Evolutionary conservation across 37 sponge, comb jelly and placozoan species (phyloP), one percentile per base, ranked within the genome.

Genomic region (Crambe crambe): DNA sequence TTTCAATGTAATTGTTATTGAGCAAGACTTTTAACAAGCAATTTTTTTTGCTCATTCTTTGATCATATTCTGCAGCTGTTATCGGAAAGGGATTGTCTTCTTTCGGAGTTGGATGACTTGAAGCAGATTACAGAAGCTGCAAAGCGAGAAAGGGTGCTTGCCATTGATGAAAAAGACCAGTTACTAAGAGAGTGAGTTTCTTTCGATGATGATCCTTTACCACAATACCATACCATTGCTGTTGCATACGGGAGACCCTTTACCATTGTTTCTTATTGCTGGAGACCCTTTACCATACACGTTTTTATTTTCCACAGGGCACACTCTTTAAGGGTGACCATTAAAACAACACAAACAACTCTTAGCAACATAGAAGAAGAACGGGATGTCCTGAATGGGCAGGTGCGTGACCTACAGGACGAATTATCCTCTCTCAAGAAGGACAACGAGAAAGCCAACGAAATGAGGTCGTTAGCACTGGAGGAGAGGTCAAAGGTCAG

Each of bases 81-180:
- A 17, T 17, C 5, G 47, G 86, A 85, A 31, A 59, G 86, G 0
- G 72, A 72, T 31, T 23, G 42, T 17, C 73, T 77, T 1, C n/a
- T 37, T 4, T 72, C 73, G 22, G 42, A 75, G 6, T 37, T 79
- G 68, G 80, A 80, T 41, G 75, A 80, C 76, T 36, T 75, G 60
- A 67, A 75, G 61, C 73, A 67, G 61, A 65, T 80, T 27, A 74
- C 80, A 0, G 87, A 86, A 36, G 87, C 81, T 21, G 87, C 87
- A 0, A 79, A 80, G 68, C 61, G 87, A 65, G 87, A 86, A 42
- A 73, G 87, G 15, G 76, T 86, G 37, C 42, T 86, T 42, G 87
- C 87, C 47, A 86, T 86, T 27, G 87, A 86, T 9, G 87, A 86
- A 69, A 86, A 80, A 25, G 87, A 86, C 43, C 30, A 75, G 17